Evolutionary conservation across 2,113 vertebrate species (phyloP), one percentile per base, ranked within the genome.

Genomic region (Aspidoscelis tigris): DNA sequence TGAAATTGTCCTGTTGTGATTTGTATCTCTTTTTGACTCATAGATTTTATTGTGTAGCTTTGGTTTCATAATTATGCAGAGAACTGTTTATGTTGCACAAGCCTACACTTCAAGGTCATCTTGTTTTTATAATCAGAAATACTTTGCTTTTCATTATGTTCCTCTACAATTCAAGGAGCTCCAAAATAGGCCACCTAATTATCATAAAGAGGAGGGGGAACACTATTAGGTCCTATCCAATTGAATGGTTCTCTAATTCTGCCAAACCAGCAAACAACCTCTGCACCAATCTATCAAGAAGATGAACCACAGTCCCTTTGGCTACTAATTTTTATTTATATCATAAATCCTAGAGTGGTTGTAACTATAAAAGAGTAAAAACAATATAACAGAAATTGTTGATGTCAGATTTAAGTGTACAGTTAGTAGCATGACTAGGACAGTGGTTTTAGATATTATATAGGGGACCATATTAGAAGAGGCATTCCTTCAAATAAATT

Each of bases 41-140:
- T 61, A 16, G 58, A 16, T 16, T 61, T 61, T 61, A 61, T 61
- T 61, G 58, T 61, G 58, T 16, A 61, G 58, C 39, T 66, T 81
- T 80, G 83, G 85, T 71, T 83, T 78, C 39, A 66, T 89, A 87
- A 47, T 76, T 93, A 72, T 71, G 66, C 2, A 0, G 66, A 58
- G 80, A n/a, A 26, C n/a, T 66, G 73, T 44, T 61, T 85, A 41
- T 53, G 86, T 84, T 83, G 86, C 76, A 87, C n/a, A 79, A 65
- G 61, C 39, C 58, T 16, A 74, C 33, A 65, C 43, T 41, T 80
- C 79, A 88, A 61, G 26, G 7, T 82, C 16, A 14, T 0, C 64
- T 68, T 70, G 26, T 9, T 53, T 66, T 6, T 22, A 69, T 7
- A n/a, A 81, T 22, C 47, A 72, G 21, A 77, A 24, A 1, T n/a